Evolutionary conservation across 2,113 vertebrate species (phyloP), one percentile per base, ranked within the genome.

Genomic region (Eptesicus fuscus): DNA sequence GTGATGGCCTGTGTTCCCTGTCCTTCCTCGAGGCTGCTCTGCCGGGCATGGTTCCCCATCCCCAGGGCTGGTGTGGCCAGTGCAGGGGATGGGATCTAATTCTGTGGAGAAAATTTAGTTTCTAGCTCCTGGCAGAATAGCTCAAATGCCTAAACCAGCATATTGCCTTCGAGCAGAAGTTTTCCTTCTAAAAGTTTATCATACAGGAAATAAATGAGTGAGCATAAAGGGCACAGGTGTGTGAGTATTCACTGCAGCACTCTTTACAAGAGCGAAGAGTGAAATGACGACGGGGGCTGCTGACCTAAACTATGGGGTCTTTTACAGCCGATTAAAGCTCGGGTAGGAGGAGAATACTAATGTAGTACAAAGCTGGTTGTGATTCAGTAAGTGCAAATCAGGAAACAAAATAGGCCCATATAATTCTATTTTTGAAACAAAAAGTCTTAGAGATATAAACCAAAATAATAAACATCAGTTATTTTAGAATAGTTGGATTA

Each of bases 141-240:
- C 28, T 79, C 83, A 82, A 42, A 73, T 69, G 8, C 18, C 30
- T 53, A 61, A 14, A 71, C 87, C 16, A 77, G 3, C 76, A 93
- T 12, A 61, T 71, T 80, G 37, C 25, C 9, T 61, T 86, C 7
- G 1, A 32, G 12, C 35, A 83, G 28, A 90, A 35, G 5, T 76
- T 83, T 91, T 76, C 25, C 18, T 77, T 84, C 30, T 49, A 49
- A 56, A 96, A 84, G 14, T 90, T 93, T 77, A 79, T 73, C 76
- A 73, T 65, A 61, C 53, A 84, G 76, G 71, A 78, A 88, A 40
- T 90, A 87, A 90, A 2, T 25, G 32, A 67, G 20, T 22, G 49
- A 69, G 16, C 16, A n/a, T 37, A 23, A 56, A 77, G 82, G 71
- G 10, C 30, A 22, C 40, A 40, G 11, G 23, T 30, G 10, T 63